phyloP scores from a whole-genome alignment of 2,888 invertebrate genomes.

The Thyatira batis region DNA sequence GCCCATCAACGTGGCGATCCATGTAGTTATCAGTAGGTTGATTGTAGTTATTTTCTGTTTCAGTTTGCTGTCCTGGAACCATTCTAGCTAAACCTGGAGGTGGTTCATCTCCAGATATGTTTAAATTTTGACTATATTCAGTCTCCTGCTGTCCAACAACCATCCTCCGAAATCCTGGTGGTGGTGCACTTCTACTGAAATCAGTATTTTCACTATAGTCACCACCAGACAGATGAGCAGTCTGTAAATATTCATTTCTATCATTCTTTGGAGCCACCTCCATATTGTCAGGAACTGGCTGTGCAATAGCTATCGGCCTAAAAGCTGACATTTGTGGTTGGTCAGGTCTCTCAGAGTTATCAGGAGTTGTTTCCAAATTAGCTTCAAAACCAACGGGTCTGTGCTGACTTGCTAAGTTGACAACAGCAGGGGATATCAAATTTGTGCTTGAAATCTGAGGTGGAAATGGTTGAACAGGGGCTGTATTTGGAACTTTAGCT shows the following conservation, averaged over 20 bases:
- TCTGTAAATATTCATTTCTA: slow-evolving; percentile 89
- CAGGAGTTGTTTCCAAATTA: slow-evolving; percentile 85
- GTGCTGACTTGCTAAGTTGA: slow-evolving; percentile 60
- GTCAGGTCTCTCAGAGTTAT: slow-evolving; percentile 86
- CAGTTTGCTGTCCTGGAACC: slow-evolving; percentile 79
- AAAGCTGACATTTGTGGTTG: slow-evolving; percentile 57
- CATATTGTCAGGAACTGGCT: slow-evolving; percentile 77
- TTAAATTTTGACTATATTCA: slow-evolving; percentile 65
- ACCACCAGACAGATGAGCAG: slow-evolving; percentile 86
- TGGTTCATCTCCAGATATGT: slow-evolving; percentile 71
- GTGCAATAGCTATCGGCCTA: slow-evolving; percentile 45
- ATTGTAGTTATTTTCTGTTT: slow-evolving; percentile 58
- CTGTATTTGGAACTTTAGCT: slow-evolving; percentile 40
- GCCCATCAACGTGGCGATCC: slow-evolving; percentile 73
- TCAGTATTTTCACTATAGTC: slow-evolving; percentile 75
- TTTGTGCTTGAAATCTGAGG: slow-evolving; percentile 51
- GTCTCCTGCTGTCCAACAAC: slow-evolving; percentile 86
- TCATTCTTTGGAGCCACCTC: slow-evolving; percentile 86
- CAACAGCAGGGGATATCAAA: slow-evolving; percentile 63
- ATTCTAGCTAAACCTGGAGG: slow-evolving; percentile 78
- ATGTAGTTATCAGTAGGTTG: slow-evolving; percentile 64
- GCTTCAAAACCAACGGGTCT: slow-evolving; percentile 74
- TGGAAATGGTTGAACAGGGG: slow-evolving; percentile 47
- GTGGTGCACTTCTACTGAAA: slow-evolving; percentile 76
- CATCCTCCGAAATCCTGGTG: slow-evolving; percentile 85